phyloP scores from a whole-genome alignment of 2,113 vertebrate species.

The Jaculus jaculus region DNA sequence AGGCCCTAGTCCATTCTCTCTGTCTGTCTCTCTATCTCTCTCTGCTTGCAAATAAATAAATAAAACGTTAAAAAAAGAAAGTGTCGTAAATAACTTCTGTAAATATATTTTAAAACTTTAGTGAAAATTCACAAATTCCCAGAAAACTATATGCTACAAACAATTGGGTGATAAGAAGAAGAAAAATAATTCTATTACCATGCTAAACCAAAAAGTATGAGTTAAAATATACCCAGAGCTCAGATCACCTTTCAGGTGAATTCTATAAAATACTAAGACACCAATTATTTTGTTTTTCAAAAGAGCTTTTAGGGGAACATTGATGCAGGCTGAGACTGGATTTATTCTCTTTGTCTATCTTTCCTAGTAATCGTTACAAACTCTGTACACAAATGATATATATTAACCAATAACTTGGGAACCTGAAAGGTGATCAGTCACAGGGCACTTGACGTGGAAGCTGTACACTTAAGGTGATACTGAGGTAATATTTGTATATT shows the following conservation, averaged over 20 bases:
- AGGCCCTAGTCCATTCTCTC: too few species aligned
- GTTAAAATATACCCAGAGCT: not conserved
- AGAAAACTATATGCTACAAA: not conserved
- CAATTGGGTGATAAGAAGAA: not conserved
- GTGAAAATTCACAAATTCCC: not conserved
- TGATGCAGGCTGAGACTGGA: not conserved
- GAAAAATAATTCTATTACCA: not conserved
- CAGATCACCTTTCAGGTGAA: not conserved
- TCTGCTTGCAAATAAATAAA: too few species aligned
- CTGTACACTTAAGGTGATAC: not conserved
- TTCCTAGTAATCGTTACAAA: not conserved
- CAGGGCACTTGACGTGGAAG: not conserved
- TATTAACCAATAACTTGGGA: not conserved
- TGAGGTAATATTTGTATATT: not conserved
- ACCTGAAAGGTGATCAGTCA: not conserved
- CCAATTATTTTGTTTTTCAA: not conserved
- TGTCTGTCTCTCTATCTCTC: too few species aligned
- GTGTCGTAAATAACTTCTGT: not conserved
- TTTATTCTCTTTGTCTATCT: not conserved
- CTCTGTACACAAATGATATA: too few species aligned
- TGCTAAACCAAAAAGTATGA: not conserved
- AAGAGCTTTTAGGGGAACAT: slow-evolving; percentile 3
- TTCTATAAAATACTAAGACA: not conserved
- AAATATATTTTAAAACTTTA: not conserved
- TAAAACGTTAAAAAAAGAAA: not conserved